phyloP scores from a whole-genome alignment of 1,140 invertebrate species.

The Drosophila kohkoa region DNA sequence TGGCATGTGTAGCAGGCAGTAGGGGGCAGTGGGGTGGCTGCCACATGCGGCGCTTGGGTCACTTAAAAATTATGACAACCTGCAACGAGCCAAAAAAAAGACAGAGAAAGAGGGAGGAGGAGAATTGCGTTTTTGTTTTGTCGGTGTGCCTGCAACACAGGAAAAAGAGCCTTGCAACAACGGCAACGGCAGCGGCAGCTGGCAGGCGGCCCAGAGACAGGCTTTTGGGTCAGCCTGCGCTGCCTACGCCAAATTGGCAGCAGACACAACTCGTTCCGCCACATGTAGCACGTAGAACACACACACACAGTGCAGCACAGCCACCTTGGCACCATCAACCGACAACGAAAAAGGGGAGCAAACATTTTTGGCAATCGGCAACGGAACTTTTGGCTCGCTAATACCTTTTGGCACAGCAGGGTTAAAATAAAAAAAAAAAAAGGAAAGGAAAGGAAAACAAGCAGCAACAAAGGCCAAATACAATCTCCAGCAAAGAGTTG shows the following conservation, averaged over 20 bases:
- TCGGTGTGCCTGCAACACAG: slow-evolving; percentile 4
- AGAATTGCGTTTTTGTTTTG: not conserved
- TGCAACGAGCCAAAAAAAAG: slow-evolving; percentile 49
- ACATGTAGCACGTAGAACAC: slow-evolving; percentile 7
- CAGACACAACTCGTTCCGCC: slow-evolving; percentile 2
- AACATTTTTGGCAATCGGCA: slow-evolving; percentile 63
- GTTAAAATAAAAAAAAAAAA: too few relatives aligned
- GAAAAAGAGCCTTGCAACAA: slow-evolving; percentile 6
- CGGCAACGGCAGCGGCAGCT: slow-evolving; percentile 11
- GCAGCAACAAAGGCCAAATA: slow-evolving; percentile 1
- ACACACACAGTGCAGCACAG: not conserved
- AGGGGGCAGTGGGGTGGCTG: slow-evolving; percentile 10
- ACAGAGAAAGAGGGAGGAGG: not conserved
- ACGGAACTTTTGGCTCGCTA: slow-evolving; percentile 70
- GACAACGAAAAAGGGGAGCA: not conserved
- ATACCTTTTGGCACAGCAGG: slow-evolving; percentile 52
- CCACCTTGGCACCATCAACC: slow-evolving; percentile 32
- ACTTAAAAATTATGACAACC: slow-evolving; percentile 77
- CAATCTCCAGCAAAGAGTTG: not conserved
- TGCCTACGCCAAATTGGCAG: slow-evolving; percentile 49
- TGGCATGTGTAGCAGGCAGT: slow-evolving; percentile 11
- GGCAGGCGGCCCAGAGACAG: slow-evolving; percentile 35
- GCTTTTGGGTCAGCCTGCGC: slow-evolving; percentile 26
- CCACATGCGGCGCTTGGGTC: slow-evolving; percentile 71
- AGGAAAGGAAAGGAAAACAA: slow-evolving; percentile 23